Base-by-base conservation (phyloP, 2,888 invertebrate species). In the Phoronis australis region DNA sequence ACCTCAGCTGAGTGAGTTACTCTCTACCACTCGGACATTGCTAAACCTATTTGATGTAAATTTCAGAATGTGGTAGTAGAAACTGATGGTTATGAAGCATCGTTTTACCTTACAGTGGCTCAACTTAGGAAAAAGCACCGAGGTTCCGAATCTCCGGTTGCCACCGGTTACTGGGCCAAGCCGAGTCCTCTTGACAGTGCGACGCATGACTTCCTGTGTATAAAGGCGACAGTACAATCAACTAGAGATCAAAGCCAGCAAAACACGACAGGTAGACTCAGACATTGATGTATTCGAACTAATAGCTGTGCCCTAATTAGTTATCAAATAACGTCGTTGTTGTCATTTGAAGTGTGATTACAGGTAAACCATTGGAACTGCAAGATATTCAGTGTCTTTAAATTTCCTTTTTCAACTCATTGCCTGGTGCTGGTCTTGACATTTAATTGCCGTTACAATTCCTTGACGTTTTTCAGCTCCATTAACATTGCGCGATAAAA, bases 201-300 rank as follows among this genome's bases (percentile, higher is more conserved):
- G 35, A 71, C 68, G 48, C 69, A 66, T 53, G 69, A 69, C 43
- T 72, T 72, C 40, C 60, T 72, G 2, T 64, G 68, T 25, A 56
- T 68, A 1, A 60, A 62, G 31, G 70, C 68, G 4, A 54, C 57
- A 4, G 57, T 70, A 4, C 50, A 54, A 5, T 69, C 68, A 1
- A 67, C 68, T 2, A 60, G 49, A 44, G 55, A 62, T 37, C 37
- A 50, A 0, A 27, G 50, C 4, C 57, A 62, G 27, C 52, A 46
- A 37, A 58, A 59, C 2, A 55, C 55, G 38, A 51, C 66, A 47
- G 65, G 68, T 68, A 57, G 43, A 50, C 50, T 0, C 22, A 45
- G n/a, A 2, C 26, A n/a, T 15, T 20, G n/a, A 25, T 21, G 4
- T n/a, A 4, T 25, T 48, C 22, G 12, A 22, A n/a, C 18, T 20